A percentile compares a stretch with the other conserved stretches of the same genome.
Evolutionary conservation across 2,113 vertebrate species (phyloP).

Genomic region (Vireo altiloquus): DNA sequence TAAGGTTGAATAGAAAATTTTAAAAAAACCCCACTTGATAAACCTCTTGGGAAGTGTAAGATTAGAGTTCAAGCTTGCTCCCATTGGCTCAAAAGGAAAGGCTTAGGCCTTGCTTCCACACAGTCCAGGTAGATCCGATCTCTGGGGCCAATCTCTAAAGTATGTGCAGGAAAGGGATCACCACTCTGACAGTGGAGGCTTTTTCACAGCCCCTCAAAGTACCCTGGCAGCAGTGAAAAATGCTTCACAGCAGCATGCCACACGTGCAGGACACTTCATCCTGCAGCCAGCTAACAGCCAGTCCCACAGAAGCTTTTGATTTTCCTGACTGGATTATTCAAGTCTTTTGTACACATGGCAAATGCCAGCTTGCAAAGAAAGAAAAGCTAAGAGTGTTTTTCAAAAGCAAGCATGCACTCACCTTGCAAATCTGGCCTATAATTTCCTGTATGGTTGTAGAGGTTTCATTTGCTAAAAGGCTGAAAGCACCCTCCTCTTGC

Average conservation of each 20-base stretch:
- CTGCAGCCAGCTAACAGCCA: not conserved
- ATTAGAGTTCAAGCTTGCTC: not conserved
- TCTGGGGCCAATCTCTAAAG: not conserved
- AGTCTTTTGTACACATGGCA: not conserved
- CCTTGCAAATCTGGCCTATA: not conserved
- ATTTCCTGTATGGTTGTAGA: not conserved
- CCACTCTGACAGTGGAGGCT: fast-evolving
- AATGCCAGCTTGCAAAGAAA: not conserved
- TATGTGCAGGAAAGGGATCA: not conserved
- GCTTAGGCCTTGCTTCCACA: not conserved
- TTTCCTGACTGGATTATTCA: not conserved
- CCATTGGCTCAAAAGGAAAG: not conserved
- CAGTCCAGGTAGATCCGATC: not conserved
- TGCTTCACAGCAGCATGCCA: not conserved
- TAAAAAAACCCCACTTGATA: not conserved
- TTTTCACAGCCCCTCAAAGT: not conserved
- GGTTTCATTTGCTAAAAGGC: not conserved
- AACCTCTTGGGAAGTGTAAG: not conserved
- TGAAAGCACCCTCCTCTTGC: not conserved
- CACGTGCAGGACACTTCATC: not conserved
- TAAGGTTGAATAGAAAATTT: not conserved
- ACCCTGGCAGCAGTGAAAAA: not conserved
- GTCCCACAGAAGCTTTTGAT: not conserved
- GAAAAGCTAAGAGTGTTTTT: not conserved
- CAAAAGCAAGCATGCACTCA: not conserved